Evolutionary conservation across 2,113 vertebrate species (phyloP).

Genomic region (Pheucticus melanocephalus): DNA sequence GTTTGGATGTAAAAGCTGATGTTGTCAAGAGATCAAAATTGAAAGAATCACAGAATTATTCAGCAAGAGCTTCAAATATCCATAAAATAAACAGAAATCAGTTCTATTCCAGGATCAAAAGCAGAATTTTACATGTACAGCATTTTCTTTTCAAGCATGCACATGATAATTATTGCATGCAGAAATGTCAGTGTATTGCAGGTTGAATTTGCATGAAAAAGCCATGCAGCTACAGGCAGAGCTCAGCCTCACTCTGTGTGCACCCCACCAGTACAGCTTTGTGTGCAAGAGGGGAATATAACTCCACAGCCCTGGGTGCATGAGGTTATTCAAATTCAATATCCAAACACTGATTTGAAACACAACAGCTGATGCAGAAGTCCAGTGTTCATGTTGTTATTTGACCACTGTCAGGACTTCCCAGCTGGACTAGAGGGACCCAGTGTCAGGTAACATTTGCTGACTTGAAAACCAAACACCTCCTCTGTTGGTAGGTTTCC

Average conservation of each 20-base stretch:
- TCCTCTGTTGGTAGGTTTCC: neutral
- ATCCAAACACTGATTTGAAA: neutral
- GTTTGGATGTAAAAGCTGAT: neutral
- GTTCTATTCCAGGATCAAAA: neutral
- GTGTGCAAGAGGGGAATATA: neutral
- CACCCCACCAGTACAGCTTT: neutral
- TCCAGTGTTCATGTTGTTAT: neutral
- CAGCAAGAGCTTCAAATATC: neutral
- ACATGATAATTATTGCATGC: neutral
- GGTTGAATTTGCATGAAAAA: neutral
- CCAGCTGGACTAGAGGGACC: neutral
- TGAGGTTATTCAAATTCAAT: neutral
- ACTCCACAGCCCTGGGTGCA: neutral
- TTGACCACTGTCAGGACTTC: neutral
- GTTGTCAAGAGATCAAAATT: neutral
- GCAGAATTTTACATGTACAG: neutral
- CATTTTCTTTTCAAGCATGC: conserved; percentile 5
- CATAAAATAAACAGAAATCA: neutral
- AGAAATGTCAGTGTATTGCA: neutral
- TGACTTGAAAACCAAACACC: neutral
- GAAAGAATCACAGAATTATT: neutral
- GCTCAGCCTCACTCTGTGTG: neutral
- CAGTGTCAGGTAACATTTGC: neutral
- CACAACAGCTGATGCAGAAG: neutral
- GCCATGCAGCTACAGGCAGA: neutral